Conservation (phyloP, 2,888 invertebrate species). For the Philonicus albiceps region DNA sequence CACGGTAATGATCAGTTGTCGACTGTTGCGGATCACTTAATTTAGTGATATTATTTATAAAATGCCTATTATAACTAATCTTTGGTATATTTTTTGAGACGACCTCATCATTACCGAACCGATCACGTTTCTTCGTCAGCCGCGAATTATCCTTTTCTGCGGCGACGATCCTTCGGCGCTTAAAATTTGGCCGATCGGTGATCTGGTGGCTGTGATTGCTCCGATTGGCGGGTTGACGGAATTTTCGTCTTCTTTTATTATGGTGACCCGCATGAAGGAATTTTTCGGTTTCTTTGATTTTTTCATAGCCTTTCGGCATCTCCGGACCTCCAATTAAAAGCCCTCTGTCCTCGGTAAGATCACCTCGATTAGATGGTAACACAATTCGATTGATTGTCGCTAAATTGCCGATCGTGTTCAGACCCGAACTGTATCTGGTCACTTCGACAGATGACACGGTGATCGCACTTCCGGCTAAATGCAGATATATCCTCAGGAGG, state of each 20-base stretch:
- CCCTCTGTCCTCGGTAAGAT: neutral
- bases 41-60: constrained; percentile 41
- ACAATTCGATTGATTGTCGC: neutral
- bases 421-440: neutral
- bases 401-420: neutral
- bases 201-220: neutral
- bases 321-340: neutral
- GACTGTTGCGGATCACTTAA: constrained; percentile 43
- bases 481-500: constrained; percentile 49
- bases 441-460: constrained; percentile 38
- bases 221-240: neutral
- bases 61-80: constrained; percentile 47
- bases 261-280: neutral
- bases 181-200: neutral
- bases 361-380: constrained; percentile 1
- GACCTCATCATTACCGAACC: constrained; percentile 22
- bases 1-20: constrained; percentile 51
- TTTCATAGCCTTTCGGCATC: neutral
- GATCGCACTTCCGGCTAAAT: constrained; percentile 51
- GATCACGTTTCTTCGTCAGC: constrained; percentile 34
- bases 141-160: constrained; percentile 23
- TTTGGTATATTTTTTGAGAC: constrained; percentile 48
- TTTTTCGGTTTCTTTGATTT: constrained; percentile 17
- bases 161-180: constrained; percentile 6
- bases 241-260: constrained; percentile 9